Evolutionary conservation across 37 sponge, comb jelly and placozoan species (phyloP), one percentile per base, ranked within the genome.

Genomic region (Halichondria panicea): DNA sequence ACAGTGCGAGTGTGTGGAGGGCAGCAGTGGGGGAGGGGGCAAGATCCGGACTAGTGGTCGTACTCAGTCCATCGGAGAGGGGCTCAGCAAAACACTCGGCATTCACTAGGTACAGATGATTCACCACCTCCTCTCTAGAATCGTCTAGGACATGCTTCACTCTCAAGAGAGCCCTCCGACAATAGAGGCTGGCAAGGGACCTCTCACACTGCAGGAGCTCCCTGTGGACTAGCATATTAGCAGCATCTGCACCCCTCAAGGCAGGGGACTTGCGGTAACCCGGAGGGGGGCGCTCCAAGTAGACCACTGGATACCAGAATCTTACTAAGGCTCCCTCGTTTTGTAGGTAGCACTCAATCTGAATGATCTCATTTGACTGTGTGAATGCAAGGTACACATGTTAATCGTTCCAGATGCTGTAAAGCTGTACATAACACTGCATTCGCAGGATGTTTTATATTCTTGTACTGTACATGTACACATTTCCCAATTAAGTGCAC

Each of bases 261-360:
- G 88, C 52, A 27, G 87, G 71, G 21, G 84, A 81, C 71, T 86
- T 80, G 50, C 89, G 63, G 68, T 88, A 85, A 12, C 96, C 93
- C 1, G 79, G 75, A 40, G 92, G 95, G 19, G 98, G 98, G 22
- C 84, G 83, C 80, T 93, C 95, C 36, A 97, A 69, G 34, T 78
- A 81, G 43, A 81, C 52, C 36, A 97, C 89, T 13, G 94, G 94
- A 76, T 91, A 97, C 98, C 98, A 97, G 81, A 87, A 97, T 37
- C 89, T 50, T 7, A 97, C 95, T 28, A 97, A 73, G 12, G 89
- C 92, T 35, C 94, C 98, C 31, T 97, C 98, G 77, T 83, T 91
- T 32, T 86, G 80, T 22, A 97, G 69, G 80, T 97, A 97, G 66
- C 92, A 90, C 74, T 97, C 98, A 37, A 97, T 95, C 41, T 94